phyloP scores from a whole-genome alignment of 2,113 vertebrate species.

The Chauna torquata region DNA sequence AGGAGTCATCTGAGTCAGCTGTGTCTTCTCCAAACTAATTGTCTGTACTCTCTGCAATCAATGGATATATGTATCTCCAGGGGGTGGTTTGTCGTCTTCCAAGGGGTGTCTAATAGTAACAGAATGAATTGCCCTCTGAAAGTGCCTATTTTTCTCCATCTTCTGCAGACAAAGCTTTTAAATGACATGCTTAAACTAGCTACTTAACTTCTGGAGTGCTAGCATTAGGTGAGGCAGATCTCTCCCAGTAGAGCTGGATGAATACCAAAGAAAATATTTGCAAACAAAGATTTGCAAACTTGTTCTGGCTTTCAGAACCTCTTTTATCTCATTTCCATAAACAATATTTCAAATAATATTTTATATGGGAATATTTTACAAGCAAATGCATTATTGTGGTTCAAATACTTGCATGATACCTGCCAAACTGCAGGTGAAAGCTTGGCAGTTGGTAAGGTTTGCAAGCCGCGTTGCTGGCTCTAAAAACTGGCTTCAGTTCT shows the following conservation, averaged over 20 bases:
- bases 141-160: not conserved
- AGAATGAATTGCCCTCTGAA: not conserved
- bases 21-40: not conserved
- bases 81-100: not conserved
- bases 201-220: not conserved
- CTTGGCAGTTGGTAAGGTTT: not conserved
- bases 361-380: conserved; percentile 2
- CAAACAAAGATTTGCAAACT: not conserved
- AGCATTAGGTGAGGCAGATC: not conserved
- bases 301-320: conserved; percentile 4
- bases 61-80: not conserved
- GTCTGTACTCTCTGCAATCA: not conserved
- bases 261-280: conserved; percentile 28
- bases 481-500: not conserved
- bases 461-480: not conserved
- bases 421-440: conserved; percentile 31
- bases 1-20: not conserved
- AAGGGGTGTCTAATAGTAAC: not conserved
- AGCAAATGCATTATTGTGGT: not conserved
- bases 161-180: not conserved
- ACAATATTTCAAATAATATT: not conserved
- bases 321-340: conserved; percentile 22
- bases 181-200: not conserved
- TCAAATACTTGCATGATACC: not conserved
- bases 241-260: not conserved